Percentiles rank a stretch among this genome's conserved stretches.
Evolutionary conservation across 2,888 invertebrate genomes (phyloP).

Genomic region (Campoplex capitator): DNA sequence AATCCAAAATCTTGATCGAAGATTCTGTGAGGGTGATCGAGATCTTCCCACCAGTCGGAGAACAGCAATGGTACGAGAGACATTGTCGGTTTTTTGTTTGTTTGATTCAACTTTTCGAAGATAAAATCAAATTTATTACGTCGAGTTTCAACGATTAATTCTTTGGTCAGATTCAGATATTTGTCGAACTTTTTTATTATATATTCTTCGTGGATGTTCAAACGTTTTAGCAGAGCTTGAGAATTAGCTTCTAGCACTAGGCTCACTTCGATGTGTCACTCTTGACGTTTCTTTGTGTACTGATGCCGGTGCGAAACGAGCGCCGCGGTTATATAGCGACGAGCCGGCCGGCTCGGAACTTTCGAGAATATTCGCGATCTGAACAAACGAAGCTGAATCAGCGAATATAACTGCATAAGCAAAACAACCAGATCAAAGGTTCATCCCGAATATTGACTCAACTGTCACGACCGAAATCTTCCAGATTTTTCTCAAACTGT

Average conservation of each 20-base stretch:
- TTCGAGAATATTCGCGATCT: constrained; percentile 17
- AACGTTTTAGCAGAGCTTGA: not conserved
- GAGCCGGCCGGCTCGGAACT: constrained; percentile 59
- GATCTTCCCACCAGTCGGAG: constrained; percentile 94
- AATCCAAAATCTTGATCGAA: constrained; percentile 93
- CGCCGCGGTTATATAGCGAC: constrained; percentile 66
- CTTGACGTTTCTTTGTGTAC: constrained; percentile 53
- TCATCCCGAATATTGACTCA: not conserved
- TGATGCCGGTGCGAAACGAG: constrained; percentile 39
- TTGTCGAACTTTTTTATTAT: not conserved
- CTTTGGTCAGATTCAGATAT: not conserved
- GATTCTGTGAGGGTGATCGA: constrained; percentile 89
- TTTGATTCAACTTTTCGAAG: constrained; percentile 13
- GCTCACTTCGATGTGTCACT: constrained; percentile 46
- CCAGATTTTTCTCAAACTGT: not conserved
- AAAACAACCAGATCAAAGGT: not conserved
- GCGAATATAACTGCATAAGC: no score
- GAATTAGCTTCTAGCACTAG: not conserved
- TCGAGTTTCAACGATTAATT: not conserved
- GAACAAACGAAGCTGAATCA: constrained; percentile 2
- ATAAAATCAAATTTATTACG: not conserved
- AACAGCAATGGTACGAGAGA: constrained; percentile 91
- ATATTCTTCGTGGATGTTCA: constrained; percentile 3
- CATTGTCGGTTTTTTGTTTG: constrained; percentile 85
- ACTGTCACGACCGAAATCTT: not conserved